Evolutionary conservation across 1,140 invertebrate genomes (phyloP).

Genomic region (Antheraea mylitta): DNA sequence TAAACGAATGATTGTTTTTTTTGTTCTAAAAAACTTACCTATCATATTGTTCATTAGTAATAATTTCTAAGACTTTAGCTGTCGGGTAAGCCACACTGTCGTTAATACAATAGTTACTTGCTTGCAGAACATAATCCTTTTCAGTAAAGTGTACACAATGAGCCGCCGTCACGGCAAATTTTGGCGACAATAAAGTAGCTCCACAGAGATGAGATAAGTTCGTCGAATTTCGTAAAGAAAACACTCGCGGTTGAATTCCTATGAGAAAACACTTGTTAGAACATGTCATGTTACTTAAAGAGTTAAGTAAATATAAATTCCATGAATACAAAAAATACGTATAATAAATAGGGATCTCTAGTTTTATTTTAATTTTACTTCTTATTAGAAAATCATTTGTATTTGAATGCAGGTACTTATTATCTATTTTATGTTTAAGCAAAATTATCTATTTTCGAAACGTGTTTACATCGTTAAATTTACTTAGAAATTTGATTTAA

Average conservation of each 20-base stretch:
- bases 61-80: slow-evolving; percentile 41
- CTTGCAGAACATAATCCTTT: slow-evolving; percentile 40
- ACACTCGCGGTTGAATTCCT: slow-evolving; percentile 47
- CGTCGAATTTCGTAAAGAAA: slow-evolving; percentile 43
- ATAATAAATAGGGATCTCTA: too few species aligned
- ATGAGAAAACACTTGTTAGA: neutral
- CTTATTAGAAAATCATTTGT: too few species aligned
- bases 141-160: slow-evolving; percentile 48
- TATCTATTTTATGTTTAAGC: too few species aligned
- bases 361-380: too few species aligned
- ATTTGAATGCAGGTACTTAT: too few species aligned
- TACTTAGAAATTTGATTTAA: too few species aligned
- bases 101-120: slow-evolving; percentile 55
- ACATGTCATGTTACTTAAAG: too few species aligned
- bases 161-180: slow-evolving; percentile 53
- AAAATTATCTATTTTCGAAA: too few species aligned
- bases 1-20: neutral
- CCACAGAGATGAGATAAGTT: slow-evolving; percentile 52
- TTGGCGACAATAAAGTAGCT: slow-evolving; percentile 37
- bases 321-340: too few species aligned
- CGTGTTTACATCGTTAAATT: too few species aligned
- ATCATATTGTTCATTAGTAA: slow-evolving; percentile 43
- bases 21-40: slow-evolving; percentile 35
- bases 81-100: slow-evolving; percentile 23
- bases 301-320: too few species aligned